Evolutionary conservation across 2,113 vertebrate genomes (phyloP), one percentile per base, ranked within the genome.

Genomic region (Gymnocephalus cernua): DNA sequence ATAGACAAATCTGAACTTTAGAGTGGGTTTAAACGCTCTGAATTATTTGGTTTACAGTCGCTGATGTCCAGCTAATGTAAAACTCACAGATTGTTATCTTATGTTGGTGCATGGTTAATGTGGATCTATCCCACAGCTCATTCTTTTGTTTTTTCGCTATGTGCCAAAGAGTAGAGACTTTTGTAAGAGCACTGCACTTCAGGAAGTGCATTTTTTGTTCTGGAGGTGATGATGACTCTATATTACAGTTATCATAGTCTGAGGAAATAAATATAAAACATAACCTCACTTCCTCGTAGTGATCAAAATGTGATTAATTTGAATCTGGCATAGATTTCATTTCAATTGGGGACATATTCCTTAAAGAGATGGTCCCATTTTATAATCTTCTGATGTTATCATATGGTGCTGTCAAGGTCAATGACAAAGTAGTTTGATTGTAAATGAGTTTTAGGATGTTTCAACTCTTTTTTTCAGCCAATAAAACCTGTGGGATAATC

Each of bases 31-130:
- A 67, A 74, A 78, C 35, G 14, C 62, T 71, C 32, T 65, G 12
- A 59, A 58, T 86, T 65, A 79, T 67, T 85, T 85, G 44, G 35
- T 56, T 88, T 80, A 35, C 53, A 67, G 32, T 79, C 45, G 2
- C 32, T 6, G 58, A 77, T n/a, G n/a, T 66, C 35, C 50, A 51
- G 58, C 63, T 66, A 84, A 78, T 74, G 80, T 58, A 69, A 48
- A 85, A 64, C 45, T 66, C 50, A 38, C 62, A 88, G 84, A 86
- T 86, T 50, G 27, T 25, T 51, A 90, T 88, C 88, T 79, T 41
- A n/a, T 58, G 50, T 70, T 62, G 63, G 64, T 80, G 0, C 54
- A 68, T 66, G 23, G 23, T 79, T 82, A 48, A 57, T 61, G 62
- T 44, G 45, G 63, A 44, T 82, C n/a, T 23, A 11, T 10, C 44